Base-by-base conservation (phyloP, 2,797 vertebrate species). In the Choloepus didactylus region DNA sequence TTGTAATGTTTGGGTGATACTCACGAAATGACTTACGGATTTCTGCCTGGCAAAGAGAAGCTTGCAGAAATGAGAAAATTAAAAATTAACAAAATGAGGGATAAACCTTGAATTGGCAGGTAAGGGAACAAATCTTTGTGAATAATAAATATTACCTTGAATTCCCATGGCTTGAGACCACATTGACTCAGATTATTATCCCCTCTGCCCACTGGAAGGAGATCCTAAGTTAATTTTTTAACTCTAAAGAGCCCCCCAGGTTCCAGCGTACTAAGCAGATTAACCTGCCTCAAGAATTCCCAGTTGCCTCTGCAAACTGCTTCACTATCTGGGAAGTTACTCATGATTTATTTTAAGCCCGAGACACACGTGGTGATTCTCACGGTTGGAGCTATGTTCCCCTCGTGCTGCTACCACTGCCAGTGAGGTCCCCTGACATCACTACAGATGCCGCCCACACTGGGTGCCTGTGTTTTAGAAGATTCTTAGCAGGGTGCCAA, bases 1-100 rank as follows among this genome's bases (percentile, higher is more conserved):
- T 73, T 83, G 49, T 44, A 66, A 46, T 44, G 6, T 86, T 73
- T 59, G 51, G 70, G 54, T 62, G 89, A n/a, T 62, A 86, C 16
- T n/a, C 73, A 18, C 16, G 38, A 81, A 77, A 87, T 29, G n/a
- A 83, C 73, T 70, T 44, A 54, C 72, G 31, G 46, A 76, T 88
- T 76, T 96, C 70, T 95, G 38, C 49, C 29, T 10, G 62, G 60
- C 25, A 73, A 92, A 90, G 59, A 23, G n/a, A 83, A 46, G 46
- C 46, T 75, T 60, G 9, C 16, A 90, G 54, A 92, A 80, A 66
- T 46, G 75, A 75, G 72, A 59, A 89, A 84, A 89, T 14, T 73
- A 60, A 25, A 9, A 62, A n/a, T 46, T 67, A 54, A 88, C 69
- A 9, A 51, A 60, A 66, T 38, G 82, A 88, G 27, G 6, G 35